Evolutionary conservation across 2,797 vertebrate species (phyloP).

Genomic region (Emydoidea blandingii): DNA sequence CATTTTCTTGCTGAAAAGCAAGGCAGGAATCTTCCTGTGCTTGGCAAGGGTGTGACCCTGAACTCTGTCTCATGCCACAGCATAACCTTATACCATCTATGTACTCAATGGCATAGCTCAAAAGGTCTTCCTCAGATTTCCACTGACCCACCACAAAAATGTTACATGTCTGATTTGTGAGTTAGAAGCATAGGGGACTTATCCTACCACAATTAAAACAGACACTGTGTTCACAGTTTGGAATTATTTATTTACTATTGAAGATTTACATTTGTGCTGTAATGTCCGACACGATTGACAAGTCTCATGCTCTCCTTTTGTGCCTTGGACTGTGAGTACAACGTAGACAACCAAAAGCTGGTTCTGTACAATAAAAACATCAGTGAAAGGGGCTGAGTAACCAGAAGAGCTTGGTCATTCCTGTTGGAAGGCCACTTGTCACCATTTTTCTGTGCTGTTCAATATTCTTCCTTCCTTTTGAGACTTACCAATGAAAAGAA

Average conservation of each 20-base stretch:
- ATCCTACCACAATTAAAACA: neutral
- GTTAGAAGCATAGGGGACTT: neutral
- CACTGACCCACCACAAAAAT: neutral
- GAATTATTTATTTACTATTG: conserved; percentile 75
- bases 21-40: neutral
- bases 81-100: fast-evolving
- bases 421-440: conserved; percentile 52
- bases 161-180: neutral
- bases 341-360: conserved; percentile 45
- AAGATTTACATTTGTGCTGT: conserved; percentile 57
- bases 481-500: conserved; percentile 22
- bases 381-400: conserved; percentile 23
- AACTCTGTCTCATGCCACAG: neutral
- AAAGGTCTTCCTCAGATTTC: neutral
- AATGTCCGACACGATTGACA: conserved; percentile 38
- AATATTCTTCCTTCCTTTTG: conserved; percentile 10
- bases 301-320: conserved; percentile 74
- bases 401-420: conserved; percentile 51
- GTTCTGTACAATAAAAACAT: conserved; percentile 51
- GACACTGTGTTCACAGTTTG: conserved; percentile 18
- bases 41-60: neutral
- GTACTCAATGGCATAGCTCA: neutral
- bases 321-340: conserved; percentile 70
- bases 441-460: conserved; percentile 31
- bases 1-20: neutral